phyloP scores from a whole-genome alignment of 2,888 invertebrate genomes.

The Euplagia quadripunctaria region DNA sequence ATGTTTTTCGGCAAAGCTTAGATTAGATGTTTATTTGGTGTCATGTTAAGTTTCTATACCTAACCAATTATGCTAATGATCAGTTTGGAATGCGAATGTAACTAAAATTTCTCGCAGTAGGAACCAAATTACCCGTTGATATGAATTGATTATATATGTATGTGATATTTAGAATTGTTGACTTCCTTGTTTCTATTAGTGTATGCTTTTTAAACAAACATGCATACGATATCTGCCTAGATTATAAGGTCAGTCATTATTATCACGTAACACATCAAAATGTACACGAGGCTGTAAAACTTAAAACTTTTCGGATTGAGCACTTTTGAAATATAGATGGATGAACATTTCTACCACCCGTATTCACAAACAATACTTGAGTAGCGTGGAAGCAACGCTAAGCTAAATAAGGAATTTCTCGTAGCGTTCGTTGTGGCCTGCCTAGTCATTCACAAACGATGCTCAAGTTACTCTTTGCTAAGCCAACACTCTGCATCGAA shows the following conservation, averaged over 20 bases:
- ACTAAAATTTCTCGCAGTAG: slow-evolving; percentile 36
- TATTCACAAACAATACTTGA: no score
- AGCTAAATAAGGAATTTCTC: no score
- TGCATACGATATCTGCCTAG: background rate
- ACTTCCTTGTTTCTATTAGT: slow-evolving; percentile 32
- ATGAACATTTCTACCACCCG: no score
- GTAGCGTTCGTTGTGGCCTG: no score
- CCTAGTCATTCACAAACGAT: no score
- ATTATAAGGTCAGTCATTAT: background rate
- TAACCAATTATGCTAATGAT: slow-evolving; percentile 35
- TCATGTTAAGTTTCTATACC: slow-evolving; percentile 32
- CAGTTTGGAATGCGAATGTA: slow-evolving; percentile 41
- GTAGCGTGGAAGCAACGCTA: no score
- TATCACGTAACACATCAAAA: background rate
- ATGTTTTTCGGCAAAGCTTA: slow-evolving; percentile 12
- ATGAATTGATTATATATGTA: slow-evolving; percentile 39
- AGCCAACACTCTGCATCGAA: no score
- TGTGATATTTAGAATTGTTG: background rate
- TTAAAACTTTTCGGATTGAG: background rate
- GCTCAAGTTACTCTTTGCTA: no score
- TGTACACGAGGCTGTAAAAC: background rate
- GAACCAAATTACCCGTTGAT: slow-evolving; percentile 38
- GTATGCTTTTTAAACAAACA: slow-evolving; percentile 4
- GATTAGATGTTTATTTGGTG: slow-evolving; percentile 28
- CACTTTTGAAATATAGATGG: background rate